phyloP scores from a whole-genome alignment of 1,140 invertebrate species.

The Brachystomella parvula region DNA sequence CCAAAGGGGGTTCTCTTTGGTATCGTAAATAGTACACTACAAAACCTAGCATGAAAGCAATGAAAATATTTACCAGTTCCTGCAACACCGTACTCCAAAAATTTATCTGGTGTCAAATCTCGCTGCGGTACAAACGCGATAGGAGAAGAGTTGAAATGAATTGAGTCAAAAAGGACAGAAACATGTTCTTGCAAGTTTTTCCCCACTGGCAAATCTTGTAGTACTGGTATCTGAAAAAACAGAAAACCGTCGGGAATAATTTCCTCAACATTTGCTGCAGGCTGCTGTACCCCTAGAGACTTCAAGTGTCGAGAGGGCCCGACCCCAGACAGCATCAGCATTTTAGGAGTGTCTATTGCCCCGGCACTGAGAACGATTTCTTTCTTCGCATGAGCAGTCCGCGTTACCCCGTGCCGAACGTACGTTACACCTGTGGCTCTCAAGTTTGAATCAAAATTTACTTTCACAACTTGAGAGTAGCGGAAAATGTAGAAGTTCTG shows the following conservation, averaged over 20 bases:
- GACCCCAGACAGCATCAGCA: conserved; percentile 48
- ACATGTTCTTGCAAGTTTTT: conserved; percentile 50
- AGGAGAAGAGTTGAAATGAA: conserved; percentile 14
- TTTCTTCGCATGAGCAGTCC: conserved; percentile 28
- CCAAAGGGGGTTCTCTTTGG: too few relatives aligned
- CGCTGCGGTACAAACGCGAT: conserved; percentile 14
- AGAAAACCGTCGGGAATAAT: background rate
- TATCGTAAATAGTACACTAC: too few relatives aligned
- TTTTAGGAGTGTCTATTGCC: conserved; percentile 39
- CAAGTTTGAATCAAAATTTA: conserved; percentile 6
- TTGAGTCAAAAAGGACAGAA: conserved; percentile 4
- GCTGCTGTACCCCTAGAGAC: conserved; percentile 11
- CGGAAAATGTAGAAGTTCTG: conserved; percentile 8
- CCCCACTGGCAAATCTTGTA: conserved; percentile 14
- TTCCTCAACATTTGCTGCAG: background rate
- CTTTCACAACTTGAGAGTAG: conserved; percentile 13
- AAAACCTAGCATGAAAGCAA: too few relatives aligned
- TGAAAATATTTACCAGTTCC: conserved; percentile 21
- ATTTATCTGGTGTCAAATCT: conserved; percentile 4
- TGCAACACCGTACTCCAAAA: conserved; percentile 18
- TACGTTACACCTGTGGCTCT: conserved; percentile 11
- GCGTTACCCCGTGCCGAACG: conserved; percentile 4
- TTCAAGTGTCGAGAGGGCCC: conserved; percentile 44
- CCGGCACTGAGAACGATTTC: conserved; percentile 42
- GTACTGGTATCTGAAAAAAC: background rate